Evolutionary conservation across 2,113 vertebrate species (phyloP), one percentile per base, ranked within the genome.

Genomic region (Anseranas semipalmata): DNA sequence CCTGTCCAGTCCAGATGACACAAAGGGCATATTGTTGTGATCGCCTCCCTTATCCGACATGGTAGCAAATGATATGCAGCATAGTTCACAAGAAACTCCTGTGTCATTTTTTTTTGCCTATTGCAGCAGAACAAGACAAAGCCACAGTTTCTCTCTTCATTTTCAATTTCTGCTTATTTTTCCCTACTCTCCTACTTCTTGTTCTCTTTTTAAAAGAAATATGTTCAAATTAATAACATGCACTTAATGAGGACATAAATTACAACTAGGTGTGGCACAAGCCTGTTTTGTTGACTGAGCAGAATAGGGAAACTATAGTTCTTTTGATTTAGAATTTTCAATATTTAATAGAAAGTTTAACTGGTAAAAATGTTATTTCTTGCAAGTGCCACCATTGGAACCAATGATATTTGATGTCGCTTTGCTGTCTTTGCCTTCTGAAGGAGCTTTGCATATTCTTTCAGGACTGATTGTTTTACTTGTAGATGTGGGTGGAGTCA

Each of bases 81-180:
- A 58, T 9, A 37, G 33, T 67, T 73, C 60, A 55, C 76, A 89
- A 85, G 33, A 86, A 93, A 91, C 50, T 87, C 25, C 68, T 30
- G 21, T 68, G 71, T 81, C 52, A 24, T 53, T 28, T 53, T 50
- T 75, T 96, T 84, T 89, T 16, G 1, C 16, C 37, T 86, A 55
- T 39, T 41, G 30, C 32, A 84, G 50, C 53, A 93, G n/a, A 88
- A 96, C 77, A 65, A 85, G 28, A 20, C n/a, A 73, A 87, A 78
- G 10, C 15, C 68, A 66, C 60, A 41, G 17, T 62, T 93, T 87
- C 46, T 94, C 50, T 88, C 76, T 63, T 70, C 41, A 45, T 74
- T 70, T 74, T 81, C 43, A 45, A 30, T 87, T 96, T 97, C 67
- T 80, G 58, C 12, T 82, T 83, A 33, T 94, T 96, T 33, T 96